Percentiles rank a stretch among this genome's conserved stretches.
Conservation (phyloP, 2,888 invertebrate genomes). For the Eupithecia vulgata region DNA sequence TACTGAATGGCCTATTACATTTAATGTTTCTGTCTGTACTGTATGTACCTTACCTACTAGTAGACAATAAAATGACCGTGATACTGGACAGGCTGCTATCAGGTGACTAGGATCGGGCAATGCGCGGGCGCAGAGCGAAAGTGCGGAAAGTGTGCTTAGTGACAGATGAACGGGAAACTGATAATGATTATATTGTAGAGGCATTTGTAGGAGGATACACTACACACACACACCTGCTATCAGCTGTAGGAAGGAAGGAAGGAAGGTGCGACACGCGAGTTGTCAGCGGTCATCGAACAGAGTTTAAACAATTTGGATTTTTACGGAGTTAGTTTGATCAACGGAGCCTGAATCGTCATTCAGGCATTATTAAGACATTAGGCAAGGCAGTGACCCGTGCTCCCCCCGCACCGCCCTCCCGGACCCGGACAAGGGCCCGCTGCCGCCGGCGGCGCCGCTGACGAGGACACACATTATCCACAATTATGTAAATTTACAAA, state of each 20-base stretch:
- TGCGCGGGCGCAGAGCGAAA: constrained; percentile 52
- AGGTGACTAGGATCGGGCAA: constrained; percentile 49
- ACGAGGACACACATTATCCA: neutral
- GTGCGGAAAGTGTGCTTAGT: constrained; percentile 54
- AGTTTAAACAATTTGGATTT: neutral
- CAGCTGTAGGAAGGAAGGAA: neutral
- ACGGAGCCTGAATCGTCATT: neutral
- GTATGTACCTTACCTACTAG: too few species aligned
- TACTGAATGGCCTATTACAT: too few species aligned
- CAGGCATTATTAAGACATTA: neutral
- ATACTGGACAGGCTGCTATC: neutral
- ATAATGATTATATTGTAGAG: neutral
- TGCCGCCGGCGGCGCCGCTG: neutral
- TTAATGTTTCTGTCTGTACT: too few species aligned
- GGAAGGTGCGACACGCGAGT: neutral
- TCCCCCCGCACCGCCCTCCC: too few species aligned
- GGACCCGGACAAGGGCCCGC: neutral
- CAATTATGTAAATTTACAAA: neutral
- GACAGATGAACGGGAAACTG: constrained; percentile 42
- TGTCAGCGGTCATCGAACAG: neutral
- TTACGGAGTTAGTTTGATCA: neutral
- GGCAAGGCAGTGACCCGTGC: too few species aligned
- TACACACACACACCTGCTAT: too few species aligned
- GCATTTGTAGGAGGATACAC: neutral
- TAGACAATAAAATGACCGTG: too few species aligned